A percentile compares a stretch with the other conserved stretches of the same genome.
phyloP scores from a whole-genome alignment of 2,888 invertebrate species.

The Aplocera efformata region DNA sequence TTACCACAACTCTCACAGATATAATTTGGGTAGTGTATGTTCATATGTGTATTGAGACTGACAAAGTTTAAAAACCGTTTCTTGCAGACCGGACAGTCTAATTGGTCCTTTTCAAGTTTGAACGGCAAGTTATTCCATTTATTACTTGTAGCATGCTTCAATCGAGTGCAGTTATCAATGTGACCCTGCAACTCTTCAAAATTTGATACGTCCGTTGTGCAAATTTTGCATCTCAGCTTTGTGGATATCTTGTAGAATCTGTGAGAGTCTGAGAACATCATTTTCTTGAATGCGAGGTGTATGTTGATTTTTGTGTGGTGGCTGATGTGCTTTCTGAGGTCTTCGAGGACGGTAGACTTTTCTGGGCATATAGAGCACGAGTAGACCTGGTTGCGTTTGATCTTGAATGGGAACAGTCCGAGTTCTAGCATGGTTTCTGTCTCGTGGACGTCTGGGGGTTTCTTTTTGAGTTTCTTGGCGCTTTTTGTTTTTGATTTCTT shows the following conservation, averaged over 20 bases:
- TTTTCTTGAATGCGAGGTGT: constrained; percentile 61
- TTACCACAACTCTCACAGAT: constrained; percentile 77
- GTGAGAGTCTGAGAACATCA: constrained; percentile 55
- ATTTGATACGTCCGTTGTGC: constrained; percentile 49
- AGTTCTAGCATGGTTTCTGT: constrained; percentile 50
- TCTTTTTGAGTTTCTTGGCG: constrained; percentile 28
- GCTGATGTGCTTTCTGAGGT: constrained; percentile 49
- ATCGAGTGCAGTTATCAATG: constrained; percentile 48
- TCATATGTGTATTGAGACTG: constrained; percentile 74
- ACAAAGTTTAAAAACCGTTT: constrained; percentile 68
- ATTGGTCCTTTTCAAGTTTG: constrained; percentile 67
- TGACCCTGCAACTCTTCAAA: constrained; percentile 55
- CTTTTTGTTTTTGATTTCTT: constrained; percentile 37
- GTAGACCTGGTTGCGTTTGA: constrained; percentile 48
- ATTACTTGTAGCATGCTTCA: constrained; percentile 34
- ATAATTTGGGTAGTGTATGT: constrained; percentile 72
- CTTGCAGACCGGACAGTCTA: constrained; percentile 68
- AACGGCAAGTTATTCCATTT: constrained; percentile 65
- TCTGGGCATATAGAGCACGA: constrained; percentile 59
- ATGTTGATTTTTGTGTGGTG: constrained; percentile 53
- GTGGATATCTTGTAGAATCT: constrained; percentile 47
- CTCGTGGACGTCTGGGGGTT: constrained; percentile 40
- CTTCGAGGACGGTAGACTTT: constrained; percentile 49
- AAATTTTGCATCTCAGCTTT: constrained; percentile 57
- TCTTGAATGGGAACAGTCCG: constrained; percentile 68